Evolutionary conservation across 2,888 invertebrate species (phyloP), one percentile per base, ranked within the genome.

Genomic region (Pandemis corylana): DNA sequence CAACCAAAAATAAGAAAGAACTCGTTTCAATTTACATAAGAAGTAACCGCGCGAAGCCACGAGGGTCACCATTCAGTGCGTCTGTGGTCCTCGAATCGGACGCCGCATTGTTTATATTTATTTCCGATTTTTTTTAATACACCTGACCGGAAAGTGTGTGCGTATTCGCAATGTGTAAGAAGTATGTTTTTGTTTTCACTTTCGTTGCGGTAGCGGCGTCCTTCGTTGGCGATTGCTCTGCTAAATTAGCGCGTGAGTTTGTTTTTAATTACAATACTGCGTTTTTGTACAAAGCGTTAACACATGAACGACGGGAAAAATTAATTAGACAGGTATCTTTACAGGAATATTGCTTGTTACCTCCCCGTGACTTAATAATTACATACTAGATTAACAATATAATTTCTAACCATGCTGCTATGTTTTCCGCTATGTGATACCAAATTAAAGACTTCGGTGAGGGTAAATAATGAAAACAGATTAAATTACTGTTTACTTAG

Each of bases 1-100:
- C 92, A 93, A 94, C 85, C 86, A 81, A 89, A 88, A 90, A 90
- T 91, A 89, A 90, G 90, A 92, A 90, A 91, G 87, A 91, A 91
- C 90, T 84, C 80, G 93, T 89, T 90, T 85, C 77, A 80, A 89
- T 93, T 91, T 88, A 87, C 91, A 89, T 92, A 90, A 88, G 85
- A 80, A 80, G 71, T 78, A 83, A 78, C 84, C 79, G 83, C 81
- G 79, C 80, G 79, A 78, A 82, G 84, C 82, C 80, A 80, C 84
- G 83, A 86, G 86, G 89, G 86, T 87, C 87, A 85, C 77, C 81
- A 79, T 81, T 80, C 85, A 90, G 90, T 90, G 86, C 80, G 83
- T 78, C 83, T 80, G 81, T 78, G 82, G 84, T 82, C 82, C 84
- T 87, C 79, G 79, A 79, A 76, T 80, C 78, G 81, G 75, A 77